These are phyloP conservation scores for Hydra vulgaris DNA, from an alignment of 30 jellyfish, hydroid and myxozoan genomes.

Conservation along the genomic window DNA sequence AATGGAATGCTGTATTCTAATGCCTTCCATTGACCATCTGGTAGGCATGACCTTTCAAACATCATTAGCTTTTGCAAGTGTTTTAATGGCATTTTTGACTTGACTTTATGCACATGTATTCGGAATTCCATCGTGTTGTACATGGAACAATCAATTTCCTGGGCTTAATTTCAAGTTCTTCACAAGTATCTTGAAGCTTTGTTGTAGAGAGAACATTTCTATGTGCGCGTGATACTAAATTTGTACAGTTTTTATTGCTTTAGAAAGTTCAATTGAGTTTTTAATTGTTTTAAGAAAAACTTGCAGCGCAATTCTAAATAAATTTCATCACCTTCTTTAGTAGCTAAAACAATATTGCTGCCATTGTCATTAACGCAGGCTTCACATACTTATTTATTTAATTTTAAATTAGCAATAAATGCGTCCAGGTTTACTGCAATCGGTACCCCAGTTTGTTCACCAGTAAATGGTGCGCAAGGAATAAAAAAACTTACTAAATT, in stretches of 20 bases:
- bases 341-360: background rate
- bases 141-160: background rate
- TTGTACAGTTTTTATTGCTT: background rate
- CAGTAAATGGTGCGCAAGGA: background rate
- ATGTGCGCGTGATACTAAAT: background rate
- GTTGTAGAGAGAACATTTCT: background rate
- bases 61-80: background rate
- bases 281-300: background rate
- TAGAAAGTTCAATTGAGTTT: background rate
- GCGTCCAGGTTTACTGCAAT: background rate
- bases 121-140: background rate
- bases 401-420: background rate
- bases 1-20: background rate
- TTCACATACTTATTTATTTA: too few relatives aligned
- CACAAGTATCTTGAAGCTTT: background rate
- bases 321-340: background rate
- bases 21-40: background rate
- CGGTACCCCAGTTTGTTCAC: background rate
- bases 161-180: background rate
- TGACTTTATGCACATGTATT: background rate
- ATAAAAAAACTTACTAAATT: background rate
- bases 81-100: background rate
- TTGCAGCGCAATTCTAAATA: background rate
- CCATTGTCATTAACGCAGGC: background rate
- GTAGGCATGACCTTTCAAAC: background rate